Percentiles rank a stretch among this genome's conserved stretches.
Evolutionary conservation across 1,140 invertebrate genomes (phyloP).

Genomic region (Aphelenchoides besseyi): DNA sequence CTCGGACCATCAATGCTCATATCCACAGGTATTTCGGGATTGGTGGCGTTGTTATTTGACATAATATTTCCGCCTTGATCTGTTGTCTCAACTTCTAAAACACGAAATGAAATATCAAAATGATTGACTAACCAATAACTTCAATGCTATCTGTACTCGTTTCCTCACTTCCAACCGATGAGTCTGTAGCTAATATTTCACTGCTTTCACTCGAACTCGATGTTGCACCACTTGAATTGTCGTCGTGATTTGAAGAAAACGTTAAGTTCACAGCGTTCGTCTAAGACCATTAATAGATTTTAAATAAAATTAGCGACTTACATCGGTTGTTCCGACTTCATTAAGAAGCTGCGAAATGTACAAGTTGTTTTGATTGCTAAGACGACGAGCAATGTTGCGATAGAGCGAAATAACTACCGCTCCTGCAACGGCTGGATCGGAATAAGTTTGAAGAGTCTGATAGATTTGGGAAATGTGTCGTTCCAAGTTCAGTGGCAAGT

Average conservation of each 20-base stretch:
- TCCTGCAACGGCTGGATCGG: background rate
- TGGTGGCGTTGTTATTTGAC: background rate
- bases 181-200: background rate
- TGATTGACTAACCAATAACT: background rate
- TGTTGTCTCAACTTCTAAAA: too few relatives aligned
- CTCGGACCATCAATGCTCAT: slow-evolving; percentile 1
- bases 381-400: background rate
- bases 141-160: background rate
- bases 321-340: background rate
- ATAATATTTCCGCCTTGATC: too few relatives aligned
- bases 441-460: background rate
- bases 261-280: background rate
- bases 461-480: slow-evolving; percentile 1
- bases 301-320: slow-evolving; percentile 6
- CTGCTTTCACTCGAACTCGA: background rate
- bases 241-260: background rate
- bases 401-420: slow-evolving; percentile 5
- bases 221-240: background rate
- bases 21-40: background rate
- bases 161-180: background rate
- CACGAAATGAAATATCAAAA: too few relatives aligned
- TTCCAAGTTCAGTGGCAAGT: background rate
- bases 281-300: slow-evolving; percentile 12
- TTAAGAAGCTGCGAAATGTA: background rate
- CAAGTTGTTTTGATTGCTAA: slow-evolving; percentile 1